Evolutionary conservation across 2,888 invertebrate genomes (phyloP).

Genomic region (Scaptomyza polygonia): DNA sequence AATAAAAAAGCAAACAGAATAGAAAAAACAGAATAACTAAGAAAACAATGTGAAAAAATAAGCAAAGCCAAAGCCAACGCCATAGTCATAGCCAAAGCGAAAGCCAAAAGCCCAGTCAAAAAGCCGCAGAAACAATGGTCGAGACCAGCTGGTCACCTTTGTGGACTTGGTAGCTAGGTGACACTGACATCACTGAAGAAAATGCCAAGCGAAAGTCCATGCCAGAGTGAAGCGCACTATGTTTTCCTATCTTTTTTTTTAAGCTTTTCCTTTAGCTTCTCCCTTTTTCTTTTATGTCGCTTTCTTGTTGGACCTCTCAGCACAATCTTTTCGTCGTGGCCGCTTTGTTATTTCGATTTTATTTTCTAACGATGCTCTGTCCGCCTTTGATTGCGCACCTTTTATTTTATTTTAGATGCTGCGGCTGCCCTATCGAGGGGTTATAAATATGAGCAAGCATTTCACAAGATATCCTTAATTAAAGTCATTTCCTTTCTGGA

Average conservation of each 20-base stretch:
- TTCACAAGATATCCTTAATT: constrained; percentile 78
- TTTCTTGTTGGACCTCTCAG: constrained; percentile 8
- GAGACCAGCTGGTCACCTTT: constrained; percentile 50
- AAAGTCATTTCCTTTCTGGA: constrained; percentile 69
- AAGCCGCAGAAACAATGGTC: constrained; percentile 38
- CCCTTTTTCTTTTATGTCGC: constrained; percentile 16
- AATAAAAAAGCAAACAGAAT: constrained; percentile 3
- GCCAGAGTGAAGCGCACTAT: constrained; percentile 66
- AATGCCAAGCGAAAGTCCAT: constrained; percentile 34
- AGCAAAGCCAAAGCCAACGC: constrained; percentile 27
- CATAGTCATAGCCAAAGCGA: constrained; percentile 20
- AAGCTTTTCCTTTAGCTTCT: background rate
- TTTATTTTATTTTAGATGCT: constrained; percentile 32
- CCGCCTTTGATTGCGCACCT: constrained; percentile 66
- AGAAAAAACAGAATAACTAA: constrained; percentile 12
- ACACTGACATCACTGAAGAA: constrained; percentile 32
- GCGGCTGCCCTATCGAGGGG: constrained; percentile 30
- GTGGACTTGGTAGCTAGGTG: constrained; percentile 55
- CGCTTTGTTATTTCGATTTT: constrained; percentile 73
- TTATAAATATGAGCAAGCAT: constrained; percentile 73
- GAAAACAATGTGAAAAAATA: constrained; percentile 43
- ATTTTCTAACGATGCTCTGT: constrained; percentile 64
- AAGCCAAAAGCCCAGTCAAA: constrained; percentile 33
- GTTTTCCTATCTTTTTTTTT: constrained; percentile 13
- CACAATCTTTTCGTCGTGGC: constrained; percentile 34